Evolutionary conservation across 2,888 invertebrate genomes (phyloP).

Genomic region (Lycia hirtaria): DNA sequence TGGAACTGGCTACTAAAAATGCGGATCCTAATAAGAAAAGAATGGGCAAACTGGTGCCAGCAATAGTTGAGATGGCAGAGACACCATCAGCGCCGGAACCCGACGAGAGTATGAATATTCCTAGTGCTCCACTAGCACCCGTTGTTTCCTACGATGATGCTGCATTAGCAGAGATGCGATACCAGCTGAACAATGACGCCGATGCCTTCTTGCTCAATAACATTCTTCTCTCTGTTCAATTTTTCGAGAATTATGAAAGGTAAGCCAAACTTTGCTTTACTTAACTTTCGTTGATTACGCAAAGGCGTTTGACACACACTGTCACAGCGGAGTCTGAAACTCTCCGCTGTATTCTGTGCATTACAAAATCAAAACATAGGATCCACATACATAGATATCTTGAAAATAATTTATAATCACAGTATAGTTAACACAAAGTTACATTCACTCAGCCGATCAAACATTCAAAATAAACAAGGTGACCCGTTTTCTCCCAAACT

Average conservation of each 20-base stretch:
- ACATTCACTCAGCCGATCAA: no score
- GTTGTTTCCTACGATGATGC: conserved; percentile 79
- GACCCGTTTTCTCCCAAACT: no score
- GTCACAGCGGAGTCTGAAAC: no score
- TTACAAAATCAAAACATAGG: no score
- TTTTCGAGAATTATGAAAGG: conserved; percentile 92
- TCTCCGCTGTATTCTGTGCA: no score
- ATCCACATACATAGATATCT: no score
- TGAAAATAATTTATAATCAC: no score
- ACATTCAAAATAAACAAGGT: no score
- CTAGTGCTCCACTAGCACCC: conserved; percentile 42
- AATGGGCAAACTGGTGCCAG: conserved; percentile 50
- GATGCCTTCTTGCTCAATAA: conserved; percentile 91
- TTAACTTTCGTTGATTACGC: no score
- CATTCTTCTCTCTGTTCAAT: conserved; percentile 90
- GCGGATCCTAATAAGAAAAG: conserved; percentile 60
- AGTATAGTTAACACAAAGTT: no score
- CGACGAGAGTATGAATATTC: no score
- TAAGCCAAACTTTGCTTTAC: conserved; percentile 60
- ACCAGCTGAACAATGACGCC: conserved; percentile 86
- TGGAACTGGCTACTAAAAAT: conserved; percentile 65
- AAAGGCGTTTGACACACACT: no score
- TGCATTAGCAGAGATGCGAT: conserved; percentile 83
- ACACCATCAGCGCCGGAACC: conserved; percentile 38
- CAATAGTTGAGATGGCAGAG: conserved; percentile 45